Evolutionary conservation across 2,113 vertebrate species (phyloP).

Genomic region (Saimiri boliviensis): DNA sequence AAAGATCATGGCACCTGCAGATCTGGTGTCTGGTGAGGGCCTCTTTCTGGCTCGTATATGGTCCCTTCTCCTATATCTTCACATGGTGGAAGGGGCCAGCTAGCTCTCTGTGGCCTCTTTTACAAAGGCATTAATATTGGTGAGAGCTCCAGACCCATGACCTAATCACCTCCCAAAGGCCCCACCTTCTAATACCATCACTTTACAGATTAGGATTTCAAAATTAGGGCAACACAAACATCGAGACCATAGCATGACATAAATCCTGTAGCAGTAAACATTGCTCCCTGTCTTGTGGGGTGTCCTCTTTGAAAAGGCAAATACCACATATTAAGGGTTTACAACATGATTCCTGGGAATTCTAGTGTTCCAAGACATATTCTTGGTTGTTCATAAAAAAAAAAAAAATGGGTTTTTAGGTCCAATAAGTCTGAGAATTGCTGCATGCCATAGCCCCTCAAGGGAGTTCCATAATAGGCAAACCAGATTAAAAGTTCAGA

Average conservation of each 20-base stretch:
- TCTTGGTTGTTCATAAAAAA: background rate
- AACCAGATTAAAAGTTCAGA: background rate
- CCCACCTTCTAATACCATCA: background rate
- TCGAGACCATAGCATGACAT: background rate
- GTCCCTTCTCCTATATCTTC: background rate
- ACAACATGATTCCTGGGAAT: background rate
- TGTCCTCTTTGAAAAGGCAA: slow-evolving; percentile 12
- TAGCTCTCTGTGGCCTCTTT: background rate
- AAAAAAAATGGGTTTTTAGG: background rate
- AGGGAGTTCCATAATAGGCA: background rate
- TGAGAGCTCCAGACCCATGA: background rate
- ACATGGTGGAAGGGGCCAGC: background rate
- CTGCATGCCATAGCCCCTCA: background rate
- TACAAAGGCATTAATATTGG: background rate
- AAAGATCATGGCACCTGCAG: background rate
- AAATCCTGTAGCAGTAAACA: background rate
- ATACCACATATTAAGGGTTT: background rate
- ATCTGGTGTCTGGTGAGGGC: background rate
- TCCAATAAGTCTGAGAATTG: background rate
- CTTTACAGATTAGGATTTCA: background rate
- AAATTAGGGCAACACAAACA: background rate
- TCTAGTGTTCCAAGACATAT: background rate
- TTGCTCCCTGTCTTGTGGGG: background rate
- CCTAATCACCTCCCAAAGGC: background rate
- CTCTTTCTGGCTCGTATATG: background rate